Conservation (phyloP, 2,113 vertebrate species). For the Sakesphorus luctuosus region DNA sequence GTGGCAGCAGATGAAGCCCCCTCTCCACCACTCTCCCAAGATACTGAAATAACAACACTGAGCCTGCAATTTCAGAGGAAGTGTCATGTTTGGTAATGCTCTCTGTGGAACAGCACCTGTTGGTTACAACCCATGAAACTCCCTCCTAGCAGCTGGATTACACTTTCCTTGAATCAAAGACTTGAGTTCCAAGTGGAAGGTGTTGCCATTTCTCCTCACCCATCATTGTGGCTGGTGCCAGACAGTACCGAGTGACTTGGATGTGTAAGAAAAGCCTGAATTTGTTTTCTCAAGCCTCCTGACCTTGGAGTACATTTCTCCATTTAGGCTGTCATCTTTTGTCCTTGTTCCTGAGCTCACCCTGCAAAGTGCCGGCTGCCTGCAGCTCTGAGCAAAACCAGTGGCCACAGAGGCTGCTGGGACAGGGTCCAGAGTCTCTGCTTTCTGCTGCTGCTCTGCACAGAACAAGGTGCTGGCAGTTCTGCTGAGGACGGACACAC, state of each 20-base stretch:
- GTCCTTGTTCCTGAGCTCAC: not conserved
- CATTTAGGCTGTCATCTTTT: not conserved
- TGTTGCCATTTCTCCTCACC: not conserved
- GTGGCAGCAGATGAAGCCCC: not conserved
- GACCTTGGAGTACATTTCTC: not conserved
- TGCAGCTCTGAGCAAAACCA: accelerated
- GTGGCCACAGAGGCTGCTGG: not conserved
- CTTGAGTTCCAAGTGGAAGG: not conserved
- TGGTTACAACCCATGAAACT: not conserved
- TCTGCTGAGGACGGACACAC: accelerated
- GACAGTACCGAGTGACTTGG: accelerated
- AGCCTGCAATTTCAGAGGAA: not conserved
- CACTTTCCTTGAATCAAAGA: not conserved
- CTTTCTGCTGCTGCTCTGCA: not conserved
- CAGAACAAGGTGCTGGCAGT: not conserved
- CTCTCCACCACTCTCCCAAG: not conserved
- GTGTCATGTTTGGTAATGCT: not conserved
- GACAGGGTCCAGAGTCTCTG: not conserved
- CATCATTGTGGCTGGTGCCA: not conserved
- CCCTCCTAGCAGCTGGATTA: not conserved
- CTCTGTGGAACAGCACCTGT: not conserved
- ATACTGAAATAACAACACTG: not conserved
- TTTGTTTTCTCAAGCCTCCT: not conserved
- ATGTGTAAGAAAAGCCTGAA: not conserved
- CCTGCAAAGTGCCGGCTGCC: not conserved